Conservation (phyloP, 2,113 vertebrate species). For the Sceloporus undulatus region DNA sequence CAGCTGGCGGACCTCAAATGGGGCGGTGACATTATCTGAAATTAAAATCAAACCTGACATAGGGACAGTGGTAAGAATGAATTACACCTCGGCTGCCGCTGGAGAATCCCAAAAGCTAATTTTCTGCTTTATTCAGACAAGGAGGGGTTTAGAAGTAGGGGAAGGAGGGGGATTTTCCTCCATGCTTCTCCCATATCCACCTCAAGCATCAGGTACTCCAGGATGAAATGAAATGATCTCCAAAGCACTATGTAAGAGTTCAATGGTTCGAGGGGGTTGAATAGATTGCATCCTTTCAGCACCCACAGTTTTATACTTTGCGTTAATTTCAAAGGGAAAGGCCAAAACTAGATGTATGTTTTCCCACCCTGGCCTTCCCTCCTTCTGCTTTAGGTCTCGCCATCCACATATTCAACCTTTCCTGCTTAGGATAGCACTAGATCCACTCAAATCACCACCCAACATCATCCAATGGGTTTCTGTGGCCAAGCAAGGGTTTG, state of each 20-base stretch:
- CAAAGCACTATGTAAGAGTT: neutral
- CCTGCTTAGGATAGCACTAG: too few species aligned
- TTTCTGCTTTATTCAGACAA: slow-evolving; percentile 62
- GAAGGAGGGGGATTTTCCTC: slow-evolving; percentile 14
- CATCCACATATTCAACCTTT: too few species aligned
- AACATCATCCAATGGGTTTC: too few species aligned
- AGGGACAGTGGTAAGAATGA: slow-evolving; percentile 69
- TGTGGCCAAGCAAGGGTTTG: neutral
- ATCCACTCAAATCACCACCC: too few species aligned
- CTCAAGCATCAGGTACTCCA: neutral
- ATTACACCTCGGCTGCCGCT: slow-evolving; percentile 56
- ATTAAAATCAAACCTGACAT: slow-evolving; percentile 81
- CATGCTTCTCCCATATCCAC: neutral
- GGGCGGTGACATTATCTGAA: slow-evolving; percentile 80
- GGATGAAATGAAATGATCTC: neutral
- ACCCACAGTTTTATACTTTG: neutral
- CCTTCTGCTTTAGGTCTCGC: too few species aligned
- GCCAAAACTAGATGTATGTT: too few species aligned
- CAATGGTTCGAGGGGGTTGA: neutral
- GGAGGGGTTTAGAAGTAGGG: slow-evolving; percentile 39
- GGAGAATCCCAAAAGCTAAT: slow-evolving; percentile 68
- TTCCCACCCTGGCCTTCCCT: neutral
- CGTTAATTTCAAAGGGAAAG: too few species aligned
- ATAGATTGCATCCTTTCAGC: neutral
- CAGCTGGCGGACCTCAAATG: slow-evolving; percentile 62